Percentiles rank a stretch among this genome's conserved stretches.
Evolutionary conservation across 2,113 vertebrate genomes (phyloP).

Genomic region (Sebastes fasciatus): DNA sequence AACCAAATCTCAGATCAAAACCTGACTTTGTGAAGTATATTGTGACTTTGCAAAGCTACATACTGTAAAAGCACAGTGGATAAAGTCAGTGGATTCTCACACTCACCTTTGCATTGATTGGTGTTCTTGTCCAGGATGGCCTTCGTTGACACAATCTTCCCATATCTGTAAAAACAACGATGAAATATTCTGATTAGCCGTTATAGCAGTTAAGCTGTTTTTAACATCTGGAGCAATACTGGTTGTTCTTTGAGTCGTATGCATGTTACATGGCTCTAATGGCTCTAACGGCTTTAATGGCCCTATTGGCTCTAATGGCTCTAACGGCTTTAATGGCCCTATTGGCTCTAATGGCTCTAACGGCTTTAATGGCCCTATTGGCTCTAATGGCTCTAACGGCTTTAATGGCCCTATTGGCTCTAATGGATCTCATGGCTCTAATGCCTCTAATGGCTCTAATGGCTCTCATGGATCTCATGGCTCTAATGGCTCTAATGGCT

Average conservation of each 20-base stretch:
- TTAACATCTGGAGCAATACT: slow-evolving; percentile 1
- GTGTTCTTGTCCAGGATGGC: slow-evolving; percentile 99
- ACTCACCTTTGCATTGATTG: slow-evolving; percentile 98
- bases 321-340: too few relatives aligned
- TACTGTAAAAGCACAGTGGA: not conserved
- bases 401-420: too few relatives aligned
- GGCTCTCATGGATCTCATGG: too few relatives aligned
- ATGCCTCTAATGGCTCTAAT: too few relatives aligned
- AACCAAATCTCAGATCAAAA: slow-evolving; percentile 6
- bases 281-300: too few relatives aligned
- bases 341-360: too few relatives aligned
- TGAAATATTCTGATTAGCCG: slow-evolving; percentile 25
- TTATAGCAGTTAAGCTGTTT: not conserved
- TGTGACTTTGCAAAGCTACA: not conserved
- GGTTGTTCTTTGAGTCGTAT: not conserved
- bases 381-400: too few relatives aligned
- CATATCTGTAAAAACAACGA: slow-evolving; percentile 87
- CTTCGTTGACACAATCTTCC: slow-evolving; percentile 99
- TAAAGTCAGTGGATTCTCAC: slow-evolving; percentile 39
- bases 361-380: too few relatives aligned
- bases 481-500: too few relatives aligned
- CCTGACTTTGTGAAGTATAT: not conserved
- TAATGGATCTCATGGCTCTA: too few relatives aligned
- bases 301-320: too few relatives aligned
- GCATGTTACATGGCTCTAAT: not conserved